A percentile compares a stretch with the other conserved stretches of the same genome.
These are phyloP conservation scores for Pygoscelis antarcticus DNA, from an alignment of 2,113 vertebrate species.

Conservation along the genomic window DNA sequence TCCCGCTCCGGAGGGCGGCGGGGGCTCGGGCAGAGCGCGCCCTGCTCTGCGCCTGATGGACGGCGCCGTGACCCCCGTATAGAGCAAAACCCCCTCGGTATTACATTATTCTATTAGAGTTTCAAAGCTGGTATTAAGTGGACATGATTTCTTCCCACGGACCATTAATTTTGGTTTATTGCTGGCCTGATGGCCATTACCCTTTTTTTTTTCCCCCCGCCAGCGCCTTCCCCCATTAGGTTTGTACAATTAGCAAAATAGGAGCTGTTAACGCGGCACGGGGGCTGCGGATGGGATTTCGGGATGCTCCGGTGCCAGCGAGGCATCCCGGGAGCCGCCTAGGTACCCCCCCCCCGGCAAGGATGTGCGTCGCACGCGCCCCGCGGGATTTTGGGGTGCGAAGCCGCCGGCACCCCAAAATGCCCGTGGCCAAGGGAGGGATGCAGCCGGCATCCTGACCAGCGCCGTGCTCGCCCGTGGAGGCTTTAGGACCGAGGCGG, in stretches of 20 bases:
- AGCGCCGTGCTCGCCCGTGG: not conserved
- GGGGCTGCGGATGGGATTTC: not conserved
- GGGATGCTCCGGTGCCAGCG: not conserved
- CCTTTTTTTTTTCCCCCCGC: slow-evolving; percentile 42
- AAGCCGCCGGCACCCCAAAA: fast-evolving
- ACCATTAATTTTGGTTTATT: slow-evolving; percentile 84
- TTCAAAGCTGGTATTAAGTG: slow-evolving; percentile 79
- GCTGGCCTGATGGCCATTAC: slow-evolving; percentile 80
- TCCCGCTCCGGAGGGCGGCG: slow-evolving; percentile 42
- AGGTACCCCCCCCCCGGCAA: fast-evolving
- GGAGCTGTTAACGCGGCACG: not conserved
- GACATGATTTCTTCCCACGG: slow-evolving; percentile 81
- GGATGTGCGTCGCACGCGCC: fast-evolving
- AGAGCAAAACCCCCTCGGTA: slow-evolving; percentile 19
- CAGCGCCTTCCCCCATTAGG: slow-evolving; percentile 79
- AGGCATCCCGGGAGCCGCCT: not conserved
- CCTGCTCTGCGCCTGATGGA: slow-evolving; percentile 56
- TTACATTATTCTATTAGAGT: slow-evolving; percentile 72
- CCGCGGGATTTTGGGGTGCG: not conserved
- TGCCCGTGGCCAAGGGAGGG: fast-evolving
- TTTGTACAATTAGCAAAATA: slow-evolving; percentile 78
- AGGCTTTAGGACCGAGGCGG: not conserved
- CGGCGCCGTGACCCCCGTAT: slow-evolving; percentile 36
- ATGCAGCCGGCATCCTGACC: fast-evolving
- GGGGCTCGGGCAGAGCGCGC: slow-evolving; percentile 32